Evolutionary conservation across 2,797 vertebrate species (phyloP).

Genomic region (Scyliorhinus canicula): DNA sequence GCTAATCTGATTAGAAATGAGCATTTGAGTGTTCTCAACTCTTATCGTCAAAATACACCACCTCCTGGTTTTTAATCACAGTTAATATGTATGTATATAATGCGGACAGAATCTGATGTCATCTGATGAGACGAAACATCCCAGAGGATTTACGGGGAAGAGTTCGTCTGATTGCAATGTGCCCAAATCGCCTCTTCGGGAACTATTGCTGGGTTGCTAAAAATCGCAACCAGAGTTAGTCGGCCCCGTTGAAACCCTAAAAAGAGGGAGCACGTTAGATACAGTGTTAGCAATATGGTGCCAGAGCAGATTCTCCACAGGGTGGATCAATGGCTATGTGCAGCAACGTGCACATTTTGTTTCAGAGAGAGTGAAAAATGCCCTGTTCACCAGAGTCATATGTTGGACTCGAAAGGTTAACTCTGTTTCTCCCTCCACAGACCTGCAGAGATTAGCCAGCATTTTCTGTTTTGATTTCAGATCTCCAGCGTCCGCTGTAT

Average conservation of each 20-base stretch:
- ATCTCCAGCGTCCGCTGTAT: too few species aligned
- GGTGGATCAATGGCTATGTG: background rate
- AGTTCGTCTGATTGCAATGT: background rate
- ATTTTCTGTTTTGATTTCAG: background rate
- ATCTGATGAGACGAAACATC: background rate
- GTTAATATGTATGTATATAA: conserved; percentile 39
- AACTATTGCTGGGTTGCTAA: background rate
- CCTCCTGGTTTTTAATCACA: conserved; percentile 36
- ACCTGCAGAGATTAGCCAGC: too few species aligned
- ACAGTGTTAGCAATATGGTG: background rate
- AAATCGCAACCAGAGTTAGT: background rate
- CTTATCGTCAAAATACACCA: conserved; percentile 23
- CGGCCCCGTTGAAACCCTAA: background rate
- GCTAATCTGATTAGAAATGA: background rate
- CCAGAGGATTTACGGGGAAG: background rate
- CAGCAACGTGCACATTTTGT: too few species aligned
- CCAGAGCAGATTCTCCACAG: background rate
- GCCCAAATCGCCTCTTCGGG: background rate
- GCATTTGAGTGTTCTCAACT: background rate
- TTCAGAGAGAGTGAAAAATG: too few species aligned
- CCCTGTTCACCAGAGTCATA: background rate
- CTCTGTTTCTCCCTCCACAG: background rate
- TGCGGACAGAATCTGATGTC: background rate
- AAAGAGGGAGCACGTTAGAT: background rate
- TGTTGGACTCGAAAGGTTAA: background rate